Conservation (phyloP, 1,140 invertebrate species). For the Paraescarpia echinospica region DNA sequence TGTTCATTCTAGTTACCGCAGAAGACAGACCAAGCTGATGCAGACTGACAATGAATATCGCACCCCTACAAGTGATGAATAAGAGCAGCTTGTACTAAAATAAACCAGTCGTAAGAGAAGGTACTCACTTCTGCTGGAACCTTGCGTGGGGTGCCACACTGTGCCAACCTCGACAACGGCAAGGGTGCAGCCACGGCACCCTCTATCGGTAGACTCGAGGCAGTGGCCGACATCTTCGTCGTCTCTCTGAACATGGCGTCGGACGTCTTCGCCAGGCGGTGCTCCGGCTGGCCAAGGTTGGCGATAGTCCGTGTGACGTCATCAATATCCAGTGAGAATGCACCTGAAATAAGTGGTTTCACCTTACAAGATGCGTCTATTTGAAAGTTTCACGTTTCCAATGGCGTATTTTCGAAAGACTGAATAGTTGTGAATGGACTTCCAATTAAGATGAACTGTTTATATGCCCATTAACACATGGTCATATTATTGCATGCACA, state of each 20-base stretch:
- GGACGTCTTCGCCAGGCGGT: not conserved
- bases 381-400: not conserved
- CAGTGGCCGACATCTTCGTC: not conserved
- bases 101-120: not conserved
- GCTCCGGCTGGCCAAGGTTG: not conserved
- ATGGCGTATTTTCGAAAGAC: too few species aligned
- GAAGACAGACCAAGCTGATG: too few species aligned
- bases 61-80: too few species aligned
- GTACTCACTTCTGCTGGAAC: not conserved
- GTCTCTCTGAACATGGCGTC: not conserved
- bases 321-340: not conserved
- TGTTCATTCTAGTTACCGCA: too few species aligned
- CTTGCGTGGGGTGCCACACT: not conserved
- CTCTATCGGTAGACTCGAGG: not conserved
- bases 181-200: not conserved
- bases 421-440: too few species aligned
- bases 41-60: too few species aligned
- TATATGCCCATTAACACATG: too few species aligned
- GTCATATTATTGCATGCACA: not conserved
- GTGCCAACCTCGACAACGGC: not conserved
- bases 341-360: not conserved
- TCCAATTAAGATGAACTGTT: too few species aligned
- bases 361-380: not conserved
- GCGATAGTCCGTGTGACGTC: not conserved
- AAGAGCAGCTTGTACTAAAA: not conserved